Base-by-base conservation (phyloP, 1,140 invertebrate species). In the Eriocheir sinensis region DNA sequence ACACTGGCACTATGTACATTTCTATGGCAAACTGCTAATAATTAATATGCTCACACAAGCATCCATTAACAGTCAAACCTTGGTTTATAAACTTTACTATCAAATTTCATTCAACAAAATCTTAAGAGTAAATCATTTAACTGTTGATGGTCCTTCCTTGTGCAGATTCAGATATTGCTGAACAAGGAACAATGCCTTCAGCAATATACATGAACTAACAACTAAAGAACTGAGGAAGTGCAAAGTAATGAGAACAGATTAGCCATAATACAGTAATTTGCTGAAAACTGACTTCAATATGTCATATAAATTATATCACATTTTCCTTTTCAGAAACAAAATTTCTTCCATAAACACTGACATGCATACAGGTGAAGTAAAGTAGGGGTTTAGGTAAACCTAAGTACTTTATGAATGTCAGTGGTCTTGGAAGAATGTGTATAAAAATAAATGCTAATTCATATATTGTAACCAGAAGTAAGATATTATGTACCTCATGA, bases 401-500 rank as follows among this genome's bases (percentile, higher is more conserved):
- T n/a, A 72, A 4, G n/a, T n/a, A n/a, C n/a, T 72, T 72, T 72
- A 12, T 27, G 60, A 21, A 72, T 27, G 60, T 72, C n/a, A 72
- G 60, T 72, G 60, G 27, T 72, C 12, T 21, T 21, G 60, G 12
- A 72, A n/a, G n/a, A 72, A 72, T n/a, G 60, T n/a, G 60, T 72
- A 72, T n/a, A 72, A 72, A 72, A 72, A 72, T 72, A 72, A 72
- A 72, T 72, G 60, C 60, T 72, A 72, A 21, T 72, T 72, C 60
- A 72, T n/a, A 72, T n/a, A 72, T 72, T 12, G 60, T n/a, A 72
- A n/a, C 21, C 60, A 72, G n/a, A n/a, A 72, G n/a, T 72, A n/a
- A 72, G 12, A 72, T 21, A n/a, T 0, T n/a, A 72, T 72, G n/a
- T n/a, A n/a, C n/a, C 8, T 72, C 60, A 72, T 72, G 60, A 72